A percentile compares a stretch with the other conserved stretches of the same genome.
These are phyloP conservation scores for Meandrina meandrites DNA, from an alignment of 92 coral and sea anemone species.

Conservation along the genomic window DNA sequence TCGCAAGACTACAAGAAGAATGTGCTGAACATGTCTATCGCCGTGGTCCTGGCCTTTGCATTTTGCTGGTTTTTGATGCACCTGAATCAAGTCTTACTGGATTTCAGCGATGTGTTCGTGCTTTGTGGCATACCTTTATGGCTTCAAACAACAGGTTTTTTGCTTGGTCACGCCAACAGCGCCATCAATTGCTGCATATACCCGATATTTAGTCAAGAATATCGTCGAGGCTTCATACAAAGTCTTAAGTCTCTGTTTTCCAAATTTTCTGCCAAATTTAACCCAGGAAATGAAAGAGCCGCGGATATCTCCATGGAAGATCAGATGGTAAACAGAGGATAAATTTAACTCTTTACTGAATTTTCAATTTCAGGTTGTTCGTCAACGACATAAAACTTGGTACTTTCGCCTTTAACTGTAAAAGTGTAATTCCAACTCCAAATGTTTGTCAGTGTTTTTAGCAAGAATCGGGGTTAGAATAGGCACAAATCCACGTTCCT, in stretches of 20 bases:
- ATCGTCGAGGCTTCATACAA: slow-evolving; percentile 48
- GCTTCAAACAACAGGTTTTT: slow-evolving; percentile 23
- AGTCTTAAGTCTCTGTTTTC: slow-evolving; percentile 38
- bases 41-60: slow-evolving; percentile 65
- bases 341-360: too few species aligned
- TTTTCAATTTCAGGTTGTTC: too few species aligned
- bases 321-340: neutral
- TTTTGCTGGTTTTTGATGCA: slow-evolving; percentile 62
- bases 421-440: too few species aligned
- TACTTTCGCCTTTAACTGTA: too few species aligned
- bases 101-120: slow-evolving; percentile 28
- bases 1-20: slow-evolving; percentile 37
- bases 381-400: too few species aligned
- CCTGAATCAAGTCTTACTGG: slow-evolving; percentile 22
- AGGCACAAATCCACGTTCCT: too few species aligned
- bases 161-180: slow-evolving; percentile 59
- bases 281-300: neutral
- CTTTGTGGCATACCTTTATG: slow-evolving; percentile 29
- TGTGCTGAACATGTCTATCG: slow-evolving; percentile 64
- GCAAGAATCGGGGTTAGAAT: too few species aligned
- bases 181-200: slow-evolving; percentile 64
- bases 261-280: neutral
- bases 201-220: slow-evolving; percentile 67
- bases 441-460: too few species aligned
- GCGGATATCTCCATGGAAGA: neutral